phyloP scores from a whole-genome alignment of 2,113 vertebrate genomes.

The Misgurnus anguillicaudatus region DNA sequence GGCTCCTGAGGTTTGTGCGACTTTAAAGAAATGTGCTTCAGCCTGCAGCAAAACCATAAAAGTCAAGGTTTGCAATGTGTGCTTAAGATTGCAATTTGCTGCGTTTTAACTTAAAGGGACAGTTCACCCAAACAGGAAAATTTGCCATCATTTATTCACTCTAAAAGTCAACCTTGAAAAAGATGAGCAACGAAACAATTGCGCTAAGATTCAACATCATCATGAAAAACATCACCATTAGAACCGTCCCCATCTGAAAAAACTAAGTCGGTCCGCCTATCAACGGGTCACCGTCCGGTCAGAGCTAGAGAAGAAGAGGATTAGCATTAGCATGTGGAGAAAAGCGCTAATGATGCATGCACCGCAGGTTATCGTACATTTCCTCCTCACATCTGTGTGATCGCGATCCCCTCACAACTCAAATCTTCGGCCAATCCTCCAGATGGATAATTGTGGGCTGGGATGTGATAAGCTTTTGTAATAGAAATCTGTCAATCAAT shows the following conservation, averaged over 20 bases:
- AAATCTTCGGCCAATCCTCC: conserved; percentile 78
- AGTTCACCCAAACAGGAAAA: too few relatives aligned
- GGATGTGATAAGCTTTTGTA: conserved; percentile 78
- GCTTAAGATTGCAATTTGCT: not conserved
- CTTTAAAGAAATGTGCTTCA: conserved; percentile 13
- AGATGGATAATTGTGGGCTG: conserved; percentile 82
- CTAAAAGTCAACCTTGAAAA: too few relatives aligned
- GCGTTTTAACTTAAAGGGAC: not conserved
- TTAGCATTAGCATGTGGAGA: conserved; percentile 33
- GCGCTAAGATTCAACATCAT: not conserved
- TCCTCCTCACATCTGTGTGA: conserved; percentile 58
- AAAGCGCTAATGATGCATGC: conserved; percentile 59
- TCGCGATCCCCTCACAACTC: conserved; percentile 73
- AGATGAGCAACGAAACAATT: too few relatives aligned
- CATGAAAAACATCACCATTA: not conserved
- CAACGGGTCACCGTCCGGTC: not conserved
- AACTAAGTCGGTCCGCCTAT: too few relatives aligned
- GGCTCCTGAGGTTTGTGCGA: conserved; percentile 16
- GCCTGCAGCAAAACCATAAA: conserved; percentile 1
- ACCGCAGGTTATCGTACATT: conserved; percentile 54
- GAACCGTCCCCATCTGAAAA: not conserved
- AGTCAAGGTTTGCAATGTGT: not conserved
- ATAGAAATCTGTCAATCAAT: conserved; percentile 93
- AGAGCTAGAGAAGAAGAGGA: not conserved
- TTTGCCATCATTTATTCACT: too few relatives aligned